Evolutionary conservation across 1,140 invertebrate genomes (phyloP).

Genomic region (Neoseiulus cucumeris): DNA sequence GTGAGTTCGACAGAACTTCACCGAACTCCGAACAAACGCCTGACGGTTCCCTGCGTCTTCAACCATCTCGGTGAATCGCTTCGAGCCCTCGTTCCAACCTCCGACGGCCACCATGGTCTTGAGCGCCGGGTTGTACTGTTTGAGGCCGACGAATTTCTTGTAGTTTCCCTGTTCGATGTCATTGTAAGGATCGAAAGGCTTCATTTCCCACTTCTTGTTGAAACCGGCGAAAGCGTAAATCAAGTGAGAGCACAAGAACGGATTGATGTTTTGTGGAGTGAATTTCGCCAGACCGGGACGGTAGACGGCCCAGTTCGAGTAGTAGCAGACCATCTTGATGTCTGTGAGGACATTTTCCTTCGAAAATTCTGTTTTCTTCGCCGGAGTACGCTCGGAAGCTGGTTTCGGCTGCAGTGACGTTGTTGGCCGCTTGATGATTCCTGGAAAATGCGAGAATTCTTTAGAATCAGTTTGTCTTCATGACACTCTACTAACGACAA

Average conservation of each 20-base stretch:
- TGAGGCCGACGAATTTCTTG: slow-evolving; percentile 78
- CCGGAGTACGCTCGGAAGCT: neutral
- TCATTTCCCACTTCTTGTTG: slow-evolving; percentile 67
- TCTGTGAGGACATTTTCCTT: neutral
- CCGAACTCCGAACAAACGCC: slow-evolving; percentile 54
- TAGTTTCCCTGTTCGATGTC: slow-evolving; percentile 87
- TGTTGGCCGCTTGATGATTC: neutral
- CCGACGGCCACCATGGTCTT: slow-evolving; percentile 83
- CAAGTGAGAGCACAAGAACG: slow-evolving; percentile 80
- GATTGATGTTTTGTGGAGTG: slow-evolving; percentile 82
- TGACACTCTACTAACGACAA: too few relatives aligned
- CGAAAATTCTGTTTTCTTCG: neutral
- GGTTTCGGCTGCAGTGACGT: slow-evolving; percentile 1
- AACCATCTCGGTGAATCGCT: slow-evolving; percentile 61
- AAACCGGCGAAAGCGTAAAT: slow-evolving; percentile 84
- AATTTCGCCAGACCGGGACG: slow-evolving; percentile 62
- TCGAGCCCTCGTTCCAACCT: slow-evolving; percentile 86
- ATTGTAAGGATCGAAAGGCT: slow-evolving; percentile 82
- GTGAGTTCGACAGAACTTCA: slow-evolving; percentile 71
- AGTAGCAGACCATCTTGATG: slow-evolving; percentile 52
- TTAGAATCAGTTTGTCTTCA: too few relatives aligned
- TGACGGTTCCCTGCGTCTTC: slow-evolving; percentile 47
- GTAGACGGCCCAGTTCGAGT: slow-evolving; percentile 71
- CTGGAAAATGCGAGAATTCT: neutral
- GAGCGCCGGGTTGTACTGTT: slow-evolving; percentile 74